phyloP scores from a whole-genome alignment of 92 coral and sea anemone species.

The Palythoa heliodiscus region DNA sequence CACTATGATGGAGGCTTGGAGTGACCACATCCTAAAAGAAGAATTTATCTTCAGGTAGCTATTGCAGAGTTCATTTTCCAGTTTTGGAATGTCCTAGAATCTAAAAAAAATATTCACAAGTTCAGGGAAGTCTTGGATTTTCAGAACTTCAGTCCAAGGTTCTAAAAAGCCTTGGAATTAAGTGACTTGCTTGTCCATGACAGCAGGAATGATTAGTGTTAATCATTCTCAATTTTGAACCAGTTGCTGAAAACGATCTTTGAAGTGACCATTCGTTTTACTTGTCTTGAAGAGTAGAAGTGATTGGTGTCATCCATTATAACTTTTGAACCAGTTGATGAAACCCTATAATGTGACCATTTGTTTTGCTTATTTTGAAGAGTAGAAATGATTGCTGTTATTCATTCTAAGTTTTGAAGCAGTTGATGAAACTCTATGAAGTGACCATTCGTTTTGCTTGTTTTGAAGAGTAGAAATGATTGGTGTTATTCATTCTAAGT shows the following conservation, averaged over 20 bases:
- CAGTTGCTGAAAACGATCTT: neutral
- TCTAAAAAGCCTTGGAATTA: too few relatives aligned
- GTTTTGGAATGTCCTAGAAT: neutral
- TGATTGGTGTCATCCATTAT: neutral
- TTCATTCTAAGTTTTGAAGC: neutral
- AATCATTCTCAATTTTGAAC: neutral
- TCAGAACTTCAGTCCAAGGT: too few relatives aligned
- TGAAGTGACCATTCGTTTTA: neutral
- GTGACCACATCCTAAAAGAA: constrained; percentile 83
- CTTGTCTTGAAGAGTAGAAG: neutral
- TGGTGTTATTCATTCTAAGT: neutral
- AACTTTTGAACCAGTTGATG: neutral
- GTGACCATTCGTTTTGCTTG: neutral
- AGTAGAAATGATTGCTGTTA: neutral
- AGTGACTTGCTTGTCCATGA: neutral
- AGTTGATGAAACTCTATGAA: neutral
- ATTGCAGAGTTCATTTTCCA: too few relatives aligned
- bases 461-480: too few relatives aligned
- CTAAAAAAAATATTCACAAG: too few relatives aligned
- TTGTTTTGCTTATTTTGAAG: neutral
- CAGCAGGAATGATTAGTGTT: neutral
- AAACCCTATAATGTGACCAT: neutral
- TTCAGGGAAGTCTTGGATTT: too few relatives aligned
- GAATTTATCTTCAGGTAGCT: constrained; percentile 81
- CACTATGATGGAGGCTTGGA: constrained; percentile 96